These are phyloP conservation scores for Petromus typicus DNA, from an alignment of 2,113 vertebrate genomes.

Conservation along the genomic window DNA sequence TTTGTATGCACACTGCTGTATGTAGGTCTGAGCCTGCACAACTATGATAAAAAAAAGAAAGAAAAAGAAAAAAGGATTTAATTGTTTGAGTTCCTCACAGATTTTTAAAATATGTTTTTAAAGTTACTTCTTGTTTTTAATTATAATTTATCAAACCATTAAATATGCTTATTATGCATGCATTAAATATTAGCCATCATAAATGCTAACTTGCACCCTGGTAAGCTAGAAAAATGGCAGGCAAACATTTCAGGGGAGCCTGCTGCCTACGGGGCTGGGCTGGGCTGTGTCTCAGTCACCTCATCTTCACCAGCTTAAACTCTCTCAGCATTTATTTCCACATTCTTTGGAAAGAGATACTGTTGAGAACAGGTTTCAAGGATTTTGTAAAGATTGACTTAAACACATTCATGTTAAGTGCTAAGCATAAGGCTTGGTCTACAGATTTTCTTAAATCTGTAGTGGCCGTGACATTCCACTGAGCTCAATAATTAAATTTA, in stretches of 20 bases:
- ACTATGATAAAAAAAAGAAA: neutral
- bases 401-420: neutral
- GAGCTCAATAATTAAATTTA: conserved; percentile 38
- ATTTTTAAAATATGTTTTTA: conserved; percentile 22
- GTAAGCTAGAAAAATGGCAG: no score
- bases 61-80: neutral
- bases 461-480: neutral
- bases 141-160: conserved; percentile 19
- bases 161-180: neutral
- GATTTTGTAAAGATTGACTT: neutral
- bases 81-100: neutral
- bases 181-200: neutral
- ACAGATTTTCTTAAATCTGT: neutral
- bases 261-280: no score
- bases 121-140: conserved; percentile 8
- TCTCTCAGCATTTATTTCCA: neutral
- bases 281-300: neutral
- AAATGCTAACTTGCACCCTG: neutral
- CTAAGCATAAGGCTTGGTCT: neutral
- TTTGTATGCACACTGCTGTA: neutral
- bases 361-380: neutral
- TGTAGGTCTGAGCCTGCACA: neutral
- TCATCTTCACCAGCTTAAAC: neutral
- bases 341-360: neutral
- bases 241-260: neutral